Conservation (phyloP, 2,888 invertebrate genomes). For the Macaria liturata region DNA sequence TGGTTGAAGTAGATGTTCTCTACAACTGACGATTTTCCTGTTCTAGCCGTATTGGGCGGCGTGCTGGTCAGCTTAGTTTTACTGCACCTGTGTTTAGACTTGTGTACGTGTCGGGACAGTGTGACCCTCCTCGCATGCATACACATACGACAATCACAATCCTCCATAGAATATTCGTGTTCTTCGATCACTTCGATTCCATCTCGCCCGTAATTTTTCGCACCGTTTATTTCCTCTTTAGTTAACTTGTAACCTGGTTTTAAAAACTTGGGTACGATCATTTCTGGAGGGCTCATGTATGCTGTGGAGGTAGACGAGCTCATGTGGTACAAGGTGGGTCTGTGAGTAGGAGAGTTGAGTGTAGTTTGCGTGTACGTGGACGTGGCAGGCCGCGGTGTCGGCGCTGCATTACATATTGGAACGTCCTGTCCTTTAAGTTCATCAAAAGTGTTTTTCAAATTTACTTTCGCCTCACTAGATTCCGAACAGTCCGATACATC, state of each 20-base stretch:
- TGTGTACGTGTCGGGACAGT: constrained; percentile 23
- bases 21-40: constrained; percentile 25
- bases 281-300: constrained; percentile 79
- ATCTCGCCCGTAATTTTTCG: constrained; percentile 33
- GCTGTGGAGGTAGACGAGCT: constrained; percentile 79
- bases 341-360: constrained; percentile 53
- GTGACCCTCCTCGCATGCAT: constrained; percentile 33
- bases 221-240: constrained; percentile 45
- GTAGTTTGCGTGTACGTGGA: constrained; percentile 70
- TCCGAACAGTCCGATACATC: constrained; percentile 2
- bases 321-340: constrained; percentile 67
- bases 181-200: constrained; percentile 34
- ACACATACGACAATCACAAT: constrained; percentile 51
- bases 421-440: constrained; percentile 39
- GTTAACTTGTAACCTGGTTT: constrained; percentile 43
- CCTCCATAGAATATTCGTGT: constrained; percentile 36
- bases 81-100: constrained; percentile 23
- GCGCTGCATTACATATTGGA: constrained; percentile 40
- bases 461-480: constrained; percentile 26
- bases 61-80: constrained; percentile 38
- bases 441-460: constrained; percentile 14
- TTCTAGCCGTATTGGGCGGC: constrained; percentile 58
- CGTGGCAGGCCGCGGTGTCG: constrained; percentile 50
- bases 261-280: constrained; percentile 63
- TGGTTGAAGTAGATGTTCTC: constrained; percentile 14